A percentile compares a stretch with the other conserved stretches of the same genome.
Conservation (phyloP, 2,113 vertebrate genomes). For the Tricholaema leucomelas region DNA sequence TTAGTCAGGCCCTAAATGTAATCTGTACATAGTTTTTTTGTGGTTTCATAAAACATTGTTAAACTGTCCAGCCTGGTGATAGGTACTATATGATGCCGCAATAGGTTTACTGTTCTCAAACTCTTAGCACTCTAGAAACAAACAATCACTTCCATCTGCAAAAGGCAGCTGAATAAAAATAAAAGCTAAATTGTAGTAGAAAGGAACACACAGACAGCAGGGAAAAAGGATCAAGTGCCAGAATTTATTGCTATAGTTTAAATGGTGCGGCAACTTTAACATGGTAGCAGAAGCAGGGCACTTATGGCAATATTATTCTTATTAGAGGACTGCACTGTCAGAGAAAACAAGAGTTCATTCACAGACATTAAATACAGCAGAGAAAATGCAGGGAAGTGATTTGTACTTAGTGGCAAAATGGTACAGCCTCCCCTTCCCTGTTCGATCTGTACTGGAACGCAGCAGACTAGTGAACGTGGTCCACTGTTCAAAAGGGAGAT, state of each 20-base stretch:
- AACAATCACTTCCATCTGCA: slow-evolving; percentile 46
- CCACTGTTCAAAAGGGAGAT: slow-evolving; percentile 44
- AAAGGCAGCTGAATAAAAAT: slow-evolving; percentile 44
- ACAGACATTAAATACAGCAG: slow-evolving; percentile 17
- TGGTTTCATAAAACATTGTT: slow-evolving; percentile 49
- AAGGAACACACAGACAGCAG: slow-evolving; percentile 13
- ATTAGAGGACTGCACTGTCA: slow-evolving; percentile 38
- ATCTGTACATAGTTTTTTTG: slow-evolving; percentile 17
- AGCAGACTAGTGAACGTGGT: slow-evolving; percentile 33
- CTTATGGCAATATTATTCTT: slow-evolving; percentile 45
- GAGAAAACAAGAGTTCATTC: slow-evolving; percentile 52
- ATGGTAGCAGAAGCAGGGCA: not conserved
- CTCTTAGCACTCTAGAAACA: not conserved
- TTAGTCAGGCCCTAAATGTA: slow-evolving; percentile 31
- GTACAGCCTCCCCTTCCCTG: slow-evolving; percentile 48
- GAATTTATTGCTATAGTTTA: slow-evolving; percentile 46
- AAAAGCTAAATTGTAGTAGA: slow-evolving; percentile 39
- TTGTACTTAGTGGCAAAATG: slow-evolving; percentile 51
- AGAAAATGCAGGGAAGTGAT: slow-evolving; percentile 36
- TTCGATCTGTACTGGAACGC: slow-evolving; percentile 28
- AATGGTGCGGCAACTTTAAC: slow-evolving; percentile 31
- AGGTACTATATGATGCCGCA: slow-evolving; percentile 36
- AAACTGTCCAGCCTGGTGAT: slow-evolving; percentile 20
- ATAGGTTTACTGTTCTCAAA: slow-evolving; percentile 43
- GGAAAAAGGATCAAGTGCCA: slow-evolving; percentile 14